These are phyloP conservation scores for Crossaster papposus DNA, from an alignment of 53 echinoderm and acorn worm genomes.

Conservation along the genomic window DNA sequence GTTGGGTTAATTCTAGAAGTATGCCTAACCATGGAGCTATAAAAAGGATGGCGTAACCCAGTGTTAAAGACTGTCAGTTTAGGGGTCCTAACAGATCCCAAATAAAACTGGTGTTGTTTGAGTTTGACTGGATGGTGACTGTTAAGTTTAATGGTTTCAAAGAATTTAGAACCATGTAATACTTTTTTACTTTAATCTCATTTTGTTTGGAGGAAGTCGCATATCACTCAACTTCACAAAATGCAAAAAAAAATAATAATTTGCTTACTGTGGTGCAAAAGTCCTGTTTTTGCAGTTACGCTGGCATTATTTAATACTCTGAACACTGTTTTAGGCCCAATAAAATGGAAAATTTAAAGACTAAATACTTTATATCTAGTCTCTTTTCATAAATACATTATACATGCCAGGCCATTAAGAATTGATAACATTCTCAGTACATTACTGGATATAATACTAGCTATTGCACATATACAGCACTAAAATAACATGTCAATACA, in stretches of 20 bases:
- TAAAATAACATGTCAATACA: not conserved
- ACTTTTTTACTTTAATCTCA: too few relatives aligned
- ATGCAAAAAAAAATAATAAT: not conserved
- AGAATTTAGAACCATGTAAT: too few relatives aligned
- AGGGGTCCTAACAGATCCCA: too few relatives aligned
- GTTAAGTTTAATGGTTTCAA: too few relatives aligned
- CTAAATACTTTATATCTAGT: not conserved
- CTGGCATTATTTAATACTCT: not conserved
- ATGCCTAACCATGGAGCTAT: too few relatives aligned
- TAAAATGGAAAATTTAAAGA: not conserved
- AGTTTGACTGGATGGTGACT: too few relatives aligned
- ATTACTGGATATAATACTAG: not conserved
- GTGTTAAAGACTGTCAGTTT: too few relatives aligned
- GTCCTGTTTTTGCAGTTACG: not conserved
- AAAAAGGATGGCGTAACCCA: too few relatives aligned
- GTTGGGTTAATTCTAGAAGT: too few relatives aligned
- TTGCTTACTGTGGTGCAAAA: not conserved
- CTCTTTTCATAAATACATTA: not conserved
- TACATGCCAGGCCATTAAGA: not conserved
- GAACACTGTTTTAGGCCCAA: not conserved
- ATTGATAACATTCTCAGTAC: not conserved
- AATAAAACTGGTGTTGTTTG: too few relatives aligned
- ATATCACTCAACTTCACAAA: not conserved
- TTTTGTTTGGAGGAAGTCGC: not conserved
- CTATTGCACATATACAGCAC: conserved; percentile 2